Percentiles rank a stretch among this genome's conserved stretches.
phyloP scores from a whole-genome alignment of 2,888 invertebrate species.

The Sicus ferrugineus region DNA sequence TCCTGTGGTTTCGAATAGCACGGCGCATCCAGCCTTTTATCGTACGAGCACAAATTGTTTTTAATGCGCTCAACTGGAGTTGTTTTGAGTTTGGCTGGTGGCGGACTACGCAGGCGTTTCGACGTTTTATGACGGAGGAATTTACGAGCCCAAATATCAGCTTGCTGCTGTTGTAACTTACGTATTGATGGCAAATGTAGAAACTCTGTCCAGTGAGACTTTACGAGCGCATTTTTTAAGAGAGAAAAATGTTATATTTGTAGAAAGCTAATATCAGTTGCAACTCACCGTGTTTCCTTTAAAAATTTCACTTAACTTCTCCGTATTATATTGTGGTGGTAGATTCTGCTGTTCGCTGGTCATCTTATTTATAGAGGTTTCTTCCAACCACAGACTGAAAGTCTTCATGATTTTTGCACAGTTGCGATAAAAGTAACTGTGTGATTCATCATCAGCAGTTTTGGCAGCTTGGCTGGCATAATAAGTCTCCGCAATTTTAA shows the following conservation, averaged over 20 bases:
- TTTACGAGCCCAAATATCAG: conserved; percentile 68
- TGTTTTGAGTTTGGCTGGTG: conserved; percentile 50
- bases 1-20: conserved; percentile 47
- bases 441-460: conserved; percentile 57
- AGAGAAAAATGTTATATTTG: conserved; percentile 1
- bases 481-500: conserved; percentile 71
- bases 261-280: neutral
- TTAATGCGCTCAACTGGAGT: conserved; percentile 69
- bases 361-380: conserved; percentile 74
- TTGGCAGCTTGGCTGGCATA: conserved; percentile 67
- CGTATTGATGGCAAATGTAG: conserved; percentile 69
- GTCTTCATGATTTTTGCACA: conserved; percentile 69
- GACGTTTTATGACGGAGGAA: conserved; percentile 63
- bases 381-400: conserved; percentile 79
- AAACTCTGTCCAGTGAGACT: conserved; percentile 75
- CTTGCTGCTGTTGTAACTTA: conserved; percentile 66
- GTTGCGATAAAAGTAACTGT: conserved; percentile 57
- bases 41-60: conserved; percentile 71
- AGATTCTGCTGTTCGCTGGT: conserved; percentile 65
- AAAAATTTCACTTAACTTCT: conserved; percentile 71
- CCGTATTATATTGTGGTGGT: conserved; percentile 77
- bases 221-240: conserved; percentile 37
- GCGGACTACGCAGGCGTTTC: conserved; percentile 45
- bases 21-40: conserved; percentile 70
- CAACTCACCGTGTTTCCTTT: conserved; percentile 68